Evolutionary conservation across 1,140 invertebrate species (phyloP), one percentile per base, ranked within the genome.

Genomic region (Tetragonula clypearis): DNA sequence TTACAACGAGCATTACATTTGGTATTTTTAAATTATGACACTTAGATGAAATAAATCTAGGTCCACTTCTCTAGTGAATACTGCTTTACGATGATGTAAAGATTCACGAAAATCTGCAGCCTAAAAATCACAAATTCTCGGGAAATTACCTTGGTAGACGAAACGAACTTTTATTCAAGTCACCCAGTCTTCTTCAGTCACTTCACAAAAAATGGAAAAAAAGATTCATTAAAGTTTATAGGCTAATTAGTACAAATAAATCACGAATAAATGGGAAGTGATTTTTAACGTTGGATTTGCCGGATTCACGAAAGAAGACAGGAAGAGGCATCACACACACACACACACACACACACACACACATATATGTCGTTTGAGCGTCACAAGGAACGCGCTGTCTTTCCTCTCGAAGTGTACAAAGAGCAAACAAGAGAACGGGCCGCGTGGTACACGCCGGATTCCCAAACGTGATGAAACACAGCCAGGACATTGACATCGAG

Each of bases 401-500:
- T 35, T 53, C 66, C 62, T 26, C 41, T 53, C 69, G 17, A 55
- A 53, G 79, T 88, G 69, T 80, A 56, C 71, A 56, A 56, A 86
- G 76, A 65, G 41, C 87, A 88, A 88, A 86, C 82, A 88, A 58
- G 19, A 78, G n/a, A 65, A 66, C 19, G 11, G 26, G 4, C 9
- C 41, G 53, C 71, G 74, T 76, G 69, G 62, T 87, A 73, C 35
- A 73, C 68, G 69, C 23, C 56, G 79, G 58, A 69, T 86, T 71
- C 65, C 55, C 35, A 87, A 83, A 86, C 65, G 66, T 76, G 76
- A 89, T 65, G 78, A 87, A 88, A 85, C 56, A 85, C 62, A 30
- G 58, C 35, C 62, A 73, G 88, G 79, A 69, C 88, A 58, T 86
- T 88, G 79, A 88, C 84, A 86, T 87, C 71, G 69, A 17, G 26